Base-by-base conservation (phyloP, 2,797 vertebrate species). In the Geotrypetes seraphini region DNA sequence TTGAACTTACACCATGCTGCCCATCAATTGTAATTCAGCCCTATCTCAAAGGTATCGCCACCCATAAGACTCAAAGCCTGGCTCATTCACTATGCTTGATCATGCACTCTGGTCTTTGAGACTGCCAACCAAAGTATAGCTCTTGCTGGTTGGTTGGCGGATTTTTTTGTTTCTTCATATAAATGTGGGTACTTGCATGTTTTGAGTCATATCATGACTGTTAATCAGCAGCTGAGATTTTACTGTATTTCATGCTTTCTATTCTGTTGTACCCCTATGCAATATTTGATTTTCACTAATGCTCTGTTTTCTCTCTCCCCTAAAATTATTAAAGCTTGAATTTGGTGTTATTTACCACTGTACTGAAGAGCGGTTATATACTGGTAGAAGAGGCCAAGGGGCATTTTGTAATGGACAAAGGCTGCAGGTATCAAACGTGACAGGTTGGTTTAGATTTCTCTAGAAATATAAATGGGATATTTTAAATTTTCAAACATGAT, bases 311-410 rank as follows among this genome's bases (percentile, higher is more conserved):
- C 54, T 66, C 55, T 66, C 43, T 55, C 53, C 39, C 46, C 53
- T 53, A 43, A 58, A 50, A 54, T 56, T 31, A 52, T 50, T 48
- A 25, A 69, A 90, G 87, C 84, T 89, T 56, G 86, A 89, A 63
- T 84, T 90, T 37, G 87, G 88, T 33, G 85, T 90, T 64, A 82
- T 90, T 61, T 86, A 84, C 71, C 86, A 89, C 73, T 89, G 87
- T 64, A 86, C 79, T 10, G 83, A 89, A 60, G 85, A 83, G 57
- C 85, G 79, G 18, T 71, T 90, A 47, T 90, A 89, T 65, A 87
- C 85, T 10, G 88, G 75, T 63, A 84, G 73, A 71, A 79, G 73
- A 73, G 87, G 87, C 57, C 83, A 64, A 38, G 87, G 88, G 7
- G 83, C 87, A 54, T 90, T 87, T 70, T 88, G 88, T 68, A 86